Conservation (phyloP, 2,797 vertebrate species). For the Toxotes lorentzi region DNA sequence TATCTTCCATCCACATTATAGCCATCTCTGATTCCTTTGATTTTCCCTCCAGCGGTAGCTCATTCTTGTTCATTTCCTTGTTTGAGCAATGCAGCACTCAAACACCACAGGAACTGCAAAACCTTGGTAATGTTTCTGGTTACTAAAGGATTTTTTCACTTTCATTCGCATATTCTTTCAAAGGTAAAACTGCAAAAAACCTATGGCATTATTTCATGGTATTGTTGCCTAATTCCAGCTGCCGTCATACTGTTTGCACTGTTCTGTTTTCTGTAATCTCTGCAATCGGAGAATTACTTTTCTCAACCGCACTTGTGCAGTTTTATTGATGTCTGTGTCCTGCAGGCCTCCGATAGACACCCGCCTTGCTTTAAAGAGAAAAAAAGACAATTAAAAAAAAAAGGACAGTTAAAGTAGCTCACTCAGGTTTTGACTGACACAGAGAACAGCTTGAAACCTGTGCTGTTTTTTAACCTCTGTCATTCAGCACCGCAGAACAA, state of each 20-base stretch:
- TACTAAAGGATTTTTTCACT: slow-evolving; percentile 6
- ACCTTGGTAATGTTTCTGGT: slow-evolving; percentile 27
- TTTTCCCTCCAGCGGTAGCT: slow-evolving; percentile 1
- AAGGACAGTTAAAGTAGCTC: slow-evolving; percentile 18
- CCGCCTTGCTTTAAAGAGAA: slow-evolving; percentile 23
- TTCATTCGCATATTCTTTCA: slow-evolving; percentile 41
- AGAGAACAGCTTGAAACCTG: slow-evolving; percentile 44
- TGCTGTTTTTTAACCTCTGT: slow-evolving; percentile 50
- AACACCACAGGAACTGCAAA: slow-evolving; percentile 20
- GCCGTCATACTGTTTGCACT: slow-evolving; percentile 17
- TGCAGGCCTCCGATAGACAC: slow-evolving; percentile 47
- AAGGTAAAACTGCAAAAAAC: not conserved
- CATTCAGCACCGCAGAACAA: slow-evolving; percentile 40
- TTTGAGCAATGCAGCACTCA: slow-evolving; percentile 3
- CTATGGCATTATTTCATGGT: slow-evolving; percentile 17
- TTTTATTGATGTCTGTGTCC: slow-evolving; percentile 47
- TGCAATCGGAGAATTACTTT: slow-evolving; percentile 25
- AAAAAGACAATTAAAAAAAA: slow-evolving; percentile 12
- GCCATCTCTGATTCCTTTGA: not conserved
- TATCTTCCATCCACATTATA: not conserved
- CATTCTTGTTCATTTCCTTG: not conserved
- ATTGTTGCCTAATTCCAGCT: slow-evolving; percentile 1
- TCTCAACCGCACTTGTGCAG: slow-evolving; percentile 1
- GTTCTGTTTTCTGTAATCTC: slow-evolving; percentile 22
- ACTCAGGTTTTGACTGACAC: slow-evolving; percentile 50